A percentile compares a stretch with the other conserved stretches of the same genome.
Conservation (phyloP, 92 coral and sea anemone species). For the Epizoanthus illoricatus region DNA sequence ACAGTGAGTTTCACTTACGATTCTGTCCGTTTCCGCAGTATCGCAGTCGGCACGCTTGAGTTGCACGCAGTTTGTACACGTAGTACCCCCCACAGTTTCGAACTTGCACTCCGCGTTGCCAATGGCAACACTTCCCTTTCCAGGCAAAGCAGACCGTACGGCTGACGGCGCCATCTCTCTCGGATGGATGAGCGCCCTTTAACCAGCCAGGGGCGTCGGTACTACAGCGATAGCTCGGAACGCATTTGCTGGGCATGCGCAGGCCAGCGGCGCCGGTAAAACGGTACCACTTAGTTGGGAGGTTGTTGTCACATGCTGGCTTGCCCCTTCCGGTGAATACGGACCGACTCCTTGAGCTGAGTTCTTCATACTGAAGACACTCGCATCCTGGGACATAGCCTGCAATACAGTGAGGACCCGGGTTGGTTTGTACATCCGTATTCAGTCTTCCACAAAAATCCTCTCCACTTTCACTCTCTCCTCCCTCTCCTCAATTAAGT, state of each 20-base stretch:
- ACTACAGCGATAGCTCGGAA: conserved; percentile 26
- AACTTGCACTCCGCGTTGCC: conserved; percentile 25
- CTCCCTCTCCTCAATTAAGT: too few relatives aligned
- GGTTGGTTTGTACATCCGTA: background rate
- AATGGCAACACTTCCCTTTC: conserved; percentile 22
- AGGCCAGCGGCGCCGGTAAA: conserved; percentile 32
- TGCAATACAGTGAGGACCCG: background rate
- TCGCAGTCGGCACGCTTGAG: conserved; percentile 14
- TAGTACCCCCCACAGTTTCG: conserved; percentile 37
- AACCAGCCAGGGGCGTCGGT: conserved; percentile 38
- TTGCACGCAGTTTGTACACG: conserved; percentile 15
- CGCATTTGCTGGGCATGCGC: conserved; percentile 34
- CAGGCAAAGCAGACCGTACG: conserved; percentile 27
- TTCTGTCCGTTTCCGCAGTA: conserved; percentile 31
- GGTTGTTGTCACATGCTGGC: conserved; percentile 7
- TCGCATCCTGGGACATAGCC: conserved; percentile 27
- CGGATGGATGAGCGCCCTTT: conserved; percentile 21
- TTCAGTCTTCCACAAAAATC: too few relatives aligned
- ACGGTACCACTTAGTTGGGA: conserved; percentile 30
- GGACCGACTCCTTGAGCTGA: conserved; percentile 12
- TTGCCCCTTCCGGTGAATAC: background rate
- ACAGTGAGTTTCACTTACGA: background rate
- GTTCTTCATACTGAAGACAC: conserved; percentile 27
- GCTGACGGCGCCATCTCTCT: conserved; percentile 22
- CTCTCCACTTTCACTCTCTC: too few relatives aligned